These are phyloP conservation scores for Sphaerophoria taeniata DNA, from an alignment of 2,888 invertebrate genomes.

Conservation along the genomic window DNA sequence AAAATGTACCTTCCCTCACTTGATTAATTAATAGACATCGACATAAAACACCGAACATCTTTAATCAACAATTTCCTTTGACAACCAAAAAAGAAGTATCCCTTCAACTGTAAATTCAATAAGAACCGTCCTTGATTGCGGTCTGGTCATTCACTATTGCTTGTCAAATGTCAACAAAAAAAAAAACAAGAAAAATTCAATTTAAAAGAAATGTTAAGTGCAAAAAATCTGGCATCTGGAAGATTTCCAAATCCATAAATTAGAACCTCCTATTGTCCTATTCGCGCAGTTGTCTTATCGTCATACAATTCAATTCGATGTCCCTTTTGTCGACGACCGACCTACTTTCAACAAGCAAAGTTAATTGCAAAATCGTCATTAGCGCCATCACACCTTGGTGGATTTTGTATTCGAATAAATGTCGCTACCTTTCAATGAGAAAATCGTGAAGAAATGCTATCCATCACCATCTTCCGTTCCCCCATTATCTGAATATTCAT, in stretches of 20 bases:
- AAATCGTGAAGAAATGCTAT: slow-evolving; percentile 32
- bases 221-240: slow-evolving; percentile 66
- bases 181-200: slow-evolving; percentile 44
- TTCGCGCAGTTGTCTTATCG: not conserved
- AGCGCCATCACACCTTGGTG: slow-evolving; percentile 63
- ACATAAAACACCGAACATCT: not conserved
- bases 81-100: slow-evolving; percentile 9
- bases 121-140: slow-evolving; percentile 56
- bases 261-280: slow-evolving; percentile 11
- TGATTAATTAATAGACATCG: not conserved
- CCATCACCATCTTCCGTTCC: not conserved
- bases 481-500: slow-evolving; percentile 29
- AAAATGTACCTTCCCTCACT: too few species aligned
- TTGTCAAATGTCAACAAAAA: slow-evolving; percentile 8
- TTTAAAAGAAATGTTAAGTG: slow-evolving; percentile 68
- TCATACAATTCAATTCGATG: slow-evolving; percentile 63
- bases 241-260: slow-evolving; percentile 50
- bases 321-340: slow-evolving; percentile 6
- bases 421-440: slow-evolving; percentile 46
- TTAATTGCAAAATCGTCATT: slow-evolving; percentile 73
- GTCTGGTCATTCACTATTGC: not conserved
- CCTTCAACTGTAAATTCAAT: slow-evolving; percentile 60
- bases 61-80: slow-evolving; percentile 7
- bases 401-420: slow-evolving; percentile 50
- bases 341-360: slow-evolving; percentile 27